phyloP scores from a whole-genome alignment of 2,797 vertebrate genomes.

The Crenichthys baileyi region DNA sequence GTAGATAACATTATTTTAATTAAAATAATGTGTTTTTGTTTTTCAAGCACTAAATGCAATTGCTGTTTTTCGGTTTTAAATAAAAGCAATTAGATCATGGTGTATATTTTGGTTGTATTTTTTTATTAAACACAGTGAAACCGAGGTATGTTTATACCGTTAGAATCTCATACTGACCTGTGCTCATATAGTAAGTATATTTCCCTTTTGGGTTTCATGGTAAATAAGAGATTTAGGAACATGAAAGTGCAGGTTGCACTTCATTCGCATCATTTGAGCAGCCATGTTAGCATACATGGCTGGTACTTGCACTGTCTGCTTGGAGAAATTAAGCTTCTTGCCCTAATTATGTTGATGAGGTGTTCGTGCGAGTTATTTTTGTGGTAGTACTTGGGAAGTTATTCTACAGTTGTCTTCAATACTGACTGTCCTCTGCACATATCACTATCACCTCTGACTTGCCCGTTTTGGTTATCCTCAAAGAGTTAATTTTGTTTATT shows the following conservation, averaged over 20 bases:
- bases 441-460: constrained; percentile 24
- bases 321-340: no score
- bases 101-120: background rate
- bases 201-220: background rate
- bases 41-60: background rate
- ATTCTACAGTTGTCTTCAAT: background rate
- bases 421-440: background rate
- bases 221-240: background rate
- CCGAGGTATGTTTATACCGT: background rate
- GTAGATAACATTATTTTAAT: background rate
- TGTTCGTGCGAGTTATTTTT: background rate
- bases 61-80: background rate
- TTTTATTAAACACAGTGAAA: background rate
- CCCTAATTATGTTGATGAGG: background rate
- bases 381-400: background rate
- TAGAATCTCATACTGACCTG: background rate
- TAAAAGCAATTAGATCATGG: background rate
- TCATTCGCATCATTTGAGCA: no score
- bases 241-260: no score
- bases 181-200: background rate
- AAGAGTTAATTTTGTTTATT: constrained; percentile 40
- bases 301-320: background rate
- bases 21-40: background rate
- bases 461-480: constrained; percentile 28
- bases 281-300: background rate